Conservation (phyloP, 2,888 invertebrate species). For the Platycheirus albimanus region DNA sequence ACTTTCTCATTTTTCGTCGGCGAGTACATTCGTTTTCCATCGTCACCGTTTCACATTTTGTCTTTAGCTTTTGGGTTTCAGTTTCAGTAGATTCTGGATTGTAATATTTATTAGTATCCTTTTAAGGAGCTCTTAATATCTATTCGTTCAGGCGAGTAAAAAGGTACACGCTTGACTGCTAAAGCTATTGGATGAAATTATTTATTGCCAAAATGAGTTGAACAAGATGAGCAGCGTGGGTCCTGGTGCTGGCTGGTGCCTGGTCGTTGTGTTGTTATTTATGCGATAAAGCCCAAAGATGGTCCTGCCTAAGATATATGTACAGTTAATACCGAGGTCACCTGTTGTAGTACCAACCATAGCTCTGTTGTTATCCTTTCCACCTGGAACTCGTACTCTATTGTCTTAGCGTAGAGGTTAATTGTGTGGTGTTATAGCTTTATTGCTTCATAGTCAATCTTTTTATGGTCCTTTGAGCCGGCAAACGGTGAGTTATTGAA, state of each 20-base stretch:
- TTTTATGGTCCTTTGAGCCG: conserved; percentile 20
- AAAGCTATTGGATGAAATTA: conserved; percentile 62
- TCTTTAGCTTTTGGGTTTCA: not conserved
- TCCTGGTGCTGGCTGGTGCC: too few species aligned
- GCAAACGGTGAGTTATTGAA: not conserved
- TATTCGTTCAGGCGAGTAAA: conserved; percentile 54
- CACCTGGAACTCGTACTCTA: not conserved
- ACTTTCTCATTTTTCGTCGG: conserved; percentile 46
- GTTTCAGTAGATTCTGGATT: too few species aligned
- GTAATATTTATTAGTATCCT: conserved; percentile 71
- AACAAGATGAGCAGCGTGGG: conserved; percentile 45
- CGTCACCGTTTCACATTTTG: conserved; percentile 31
- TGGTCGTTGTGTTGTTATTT: conserved; percentile 64
- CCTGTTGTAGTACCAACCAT: conserved; percentile 5
- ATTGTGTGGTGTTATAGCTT: conserved; percentile 16
- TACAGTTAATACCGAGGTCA: conserved; percentile 4
- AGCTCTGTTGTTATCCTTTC: not conserved
- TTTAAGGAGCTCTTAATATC: conserved; percentile 70
- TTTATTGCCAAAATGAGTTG: conserved; percentile 57
- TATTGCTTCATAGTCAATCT: conserved; percentile 4
- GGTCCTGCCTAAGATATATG: not conserved
- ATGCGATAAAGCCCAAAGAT: conserved; percentile 49
- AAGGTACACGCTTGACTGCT: conserved; percentile 59
- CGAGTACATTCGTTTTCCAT: conserved; percentile 49
- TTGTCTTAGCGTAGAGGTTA: conserved; percentile 14